Conservation (phyloP, 2,888 invertebrate species). For the Mimas tiliae region DNA sequence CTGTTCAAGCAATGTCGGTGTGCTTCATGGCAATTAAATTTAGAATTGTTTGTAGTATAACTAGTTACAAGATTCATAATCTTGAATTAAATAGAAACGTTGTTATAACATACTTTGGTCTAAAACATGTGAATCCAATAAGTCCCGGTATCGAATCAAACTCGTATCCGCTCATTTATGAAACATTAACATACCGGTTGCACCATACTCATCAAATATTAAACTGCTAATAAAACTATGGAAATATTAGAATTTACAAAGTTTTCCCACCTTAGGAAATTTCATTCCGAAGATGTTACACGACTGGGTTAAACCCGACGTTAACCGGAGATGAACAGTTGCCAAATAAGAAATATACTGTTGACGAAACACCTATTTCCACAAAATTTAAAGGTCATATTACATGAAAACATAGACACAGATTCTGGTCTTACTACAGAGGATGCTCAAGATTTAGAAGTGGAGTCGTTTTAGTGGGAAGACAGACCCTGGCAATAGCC, state of each 20-base stretch:
- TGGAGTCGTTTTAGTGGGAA: too few relatives aligned
- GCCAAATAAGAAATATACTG: not conserved
- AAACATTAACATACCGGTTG: not conserved
- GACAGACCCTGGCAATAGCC: too few relatives aligned
- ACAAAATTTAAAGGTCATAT: not conserved
- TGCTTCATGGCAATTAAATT: too few relatives aligned
- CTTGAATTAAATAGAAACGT: too few relatives aligned
- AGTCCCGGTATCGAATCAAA: not conserved
- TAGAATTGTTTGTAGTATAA: too few relatives aligned
- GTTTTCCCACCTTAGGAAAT: not conserved
- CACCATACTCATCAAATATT: not conserved
- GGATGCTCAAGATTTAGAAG: too few relatives aligned
- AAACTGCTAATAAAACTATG: not conserved
- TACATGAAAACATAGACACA: not conserved
- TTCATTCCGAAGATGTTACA: not conserved
- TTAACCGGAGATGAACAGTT: not conserved
- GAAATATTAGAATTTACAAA: not conserved
- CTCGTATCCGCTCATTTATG: not conserved
- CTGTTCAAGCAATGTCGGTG: too few relatives aligned
- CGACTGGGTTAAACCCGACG: constrained; percentile 1
- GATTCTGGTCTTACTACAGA: too few relatives aligned
- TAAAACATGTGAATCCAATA: not conserved
- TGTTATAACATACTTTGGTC: not conserved
- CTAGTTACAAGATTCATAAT: too few relatives aligned
- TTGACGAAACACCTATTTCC: not conserved